Conservation (phyloP, 2,888 invertebrate genomes). For the Tipula helvola region DNA sequence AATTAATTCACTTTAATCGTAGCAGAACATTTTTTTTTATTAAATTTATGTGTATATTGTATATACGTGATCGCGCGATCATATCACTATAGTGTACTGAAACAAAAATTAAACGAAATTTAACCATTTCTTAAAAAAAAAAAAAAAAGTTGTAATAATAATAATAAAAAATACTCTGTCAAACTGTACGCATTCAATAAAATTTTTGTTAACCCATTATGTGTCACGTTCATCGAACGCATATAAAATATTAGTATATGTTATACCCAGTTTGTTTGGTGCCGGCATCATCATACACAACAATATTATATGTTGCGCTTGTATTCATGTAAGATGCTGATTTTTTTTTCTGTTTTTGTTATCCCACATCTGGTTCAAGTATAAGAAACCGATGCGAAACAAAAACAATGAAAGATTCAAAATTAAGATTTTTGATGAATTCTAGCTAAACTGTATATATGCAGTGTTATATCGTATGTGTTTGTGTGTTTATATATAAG, state of each 20-base stretch:
- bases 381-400: background rate
- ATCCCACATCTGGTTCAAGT: background rate
- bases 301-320: background rate
- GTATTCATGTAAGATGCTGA: background rate
- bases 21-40: background rate
- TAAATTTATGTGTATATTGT: background rate
- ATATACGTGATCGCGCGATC: background rate
- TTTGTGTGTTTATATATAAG: background rate
- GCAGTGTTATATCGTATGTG: background rate
- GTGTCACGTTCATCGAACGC: background rate
- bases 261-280: background rate
- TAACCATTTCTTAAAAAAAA: background rate
- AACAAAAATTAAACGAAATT: background rate
- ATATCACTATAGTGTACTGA: background rate
- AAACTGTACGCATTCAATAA: background rate
- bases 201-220: background rate
- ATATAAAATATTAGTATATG: background rate
- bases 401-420: background rate
- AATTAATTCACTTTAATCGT: background rate
- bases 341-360: background rate
- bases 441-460: background rate
- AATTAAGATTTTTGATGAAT: background rate
- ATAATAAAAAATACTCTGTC: background rate
- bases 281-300: background rate
- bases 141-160: background rate